These are phyloP conservation scores for Daphoenositta chrysoptera DNA, from an alignment of 2,113 vertebrate species.

Conservation along the genomic window DNA sequence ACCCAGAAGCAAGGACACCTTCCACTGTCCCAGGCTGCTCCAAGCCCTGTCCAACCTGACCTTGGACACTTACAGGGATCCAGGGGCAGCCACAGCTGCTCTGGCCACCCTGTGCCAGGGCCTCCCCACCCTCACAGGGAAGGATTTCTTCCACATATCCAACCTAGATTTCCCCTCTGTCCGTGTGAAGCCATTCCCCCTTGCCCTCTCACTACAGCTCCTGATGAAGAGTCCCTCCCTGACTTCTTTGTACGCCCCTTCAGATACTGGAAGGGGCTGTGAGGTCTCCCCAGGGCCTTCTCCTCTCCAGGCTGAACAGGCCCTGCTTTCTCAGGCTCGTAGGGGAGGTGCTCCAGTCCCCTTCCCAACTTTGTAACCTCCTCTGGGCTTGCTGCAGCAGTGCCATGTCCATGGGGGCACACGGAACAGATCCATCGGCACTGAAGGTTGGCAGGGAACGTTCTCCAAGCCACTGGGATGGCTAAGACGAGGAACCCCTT, in stretches of 20 bases:
- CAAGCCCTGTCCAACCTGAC: background rate
- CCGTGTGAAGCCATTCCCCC: background rate
- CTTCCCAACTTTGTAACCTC: background rate
- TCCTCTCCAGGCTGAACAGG: background rate
- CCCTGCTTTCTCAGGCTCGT: background rate
- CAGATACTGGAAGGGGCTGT: background rate
- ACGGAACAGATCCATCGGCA: background rate
- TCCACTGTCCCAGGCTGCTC: rapidly evolving
- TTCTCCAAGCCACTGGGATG: background rate
- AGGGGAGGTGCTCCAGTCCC: background rate
- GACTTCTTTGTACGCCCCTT: background rate
- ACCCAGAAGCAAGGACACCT: background rate
- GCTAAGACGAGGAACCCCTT: background rate
- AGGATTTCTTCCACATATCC: background rate
- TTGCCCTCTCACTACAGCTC: background rate
- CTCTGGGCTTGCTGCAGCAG: background rate
- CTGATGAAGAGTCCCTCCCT: background rate
- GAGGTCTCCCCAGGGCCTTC: background rate
- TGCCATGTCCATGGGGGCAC: rapidly evolving
- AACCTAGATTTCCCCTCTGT: background rate
- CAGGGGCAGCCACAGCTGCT: background rate
- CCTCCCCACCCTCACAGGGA: rapidly evolving
- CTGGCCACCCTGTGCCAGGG: background rate
- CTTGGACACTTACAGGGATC: background rate
- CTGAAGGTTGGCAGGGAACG: rapidly evolving